These are phyloP conservation scores for Ianthella basta DNA, from an alignment of 37 sponge, comb jelly and placozoan genomes.

Conservation along the genomic window DNA sequence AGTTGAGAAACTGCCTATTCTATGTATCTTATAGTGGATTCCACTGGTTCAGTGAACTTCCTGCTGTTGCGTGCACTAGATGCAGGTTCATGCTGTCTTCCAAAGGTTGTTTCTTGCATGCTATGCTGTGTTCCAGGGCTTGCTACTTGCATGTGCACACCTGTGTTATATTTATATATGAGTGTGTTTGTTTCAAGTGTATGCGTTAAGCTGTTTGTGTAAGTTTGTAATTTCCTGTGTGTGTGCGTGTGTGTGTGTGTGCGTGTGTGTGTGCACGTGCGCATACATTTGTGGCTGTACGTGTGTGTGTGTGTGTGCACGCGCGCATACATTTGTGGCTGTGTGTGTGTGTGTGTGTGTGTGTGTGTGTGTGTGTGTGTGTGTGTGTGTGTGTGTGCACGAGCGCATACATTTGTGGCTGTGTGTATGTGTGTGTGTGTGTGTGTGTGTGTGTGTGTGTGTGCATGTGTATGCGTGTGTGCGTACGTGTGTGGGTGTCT, in stretches of 20 bases:
- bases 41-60: too few species aligned
- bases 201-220: neutral
- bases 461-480: constrained; percentile 15
- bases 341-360: constrained; percentile 35
- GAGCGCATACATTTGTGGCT: neutral
- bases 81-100: too few species aligned
- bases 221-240: constrained; percentile 23
- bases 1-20: too few species aligned
- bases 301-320: constrained; percentile 26
- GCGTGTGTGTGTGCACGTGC: constrained; percentile 32
- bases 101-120: too few species aligned
- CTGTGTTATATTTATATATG: neutral
- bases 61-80: too few species aligned
- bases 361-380: constrained; percentile 25
- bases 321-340: neutral
- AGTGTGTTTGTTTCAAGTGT: neutral
- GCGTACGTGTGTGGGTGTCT: constrained; percentile 26
- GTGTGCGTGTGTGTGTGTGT: constrained; percentile 33
- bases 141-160: neutral
- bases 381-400: constrained; percentile 12
- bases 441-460: neutral
- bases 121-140: neutral
- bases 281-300: constrained; percentile 4
- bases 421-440: neutral
- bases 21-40: too few species aligned